These are phyloP conservation scores for Stigmatopora argus DNA, from an alignment of 2,113 vertebrate genomes.

Conservation along the genomic window DNA sequence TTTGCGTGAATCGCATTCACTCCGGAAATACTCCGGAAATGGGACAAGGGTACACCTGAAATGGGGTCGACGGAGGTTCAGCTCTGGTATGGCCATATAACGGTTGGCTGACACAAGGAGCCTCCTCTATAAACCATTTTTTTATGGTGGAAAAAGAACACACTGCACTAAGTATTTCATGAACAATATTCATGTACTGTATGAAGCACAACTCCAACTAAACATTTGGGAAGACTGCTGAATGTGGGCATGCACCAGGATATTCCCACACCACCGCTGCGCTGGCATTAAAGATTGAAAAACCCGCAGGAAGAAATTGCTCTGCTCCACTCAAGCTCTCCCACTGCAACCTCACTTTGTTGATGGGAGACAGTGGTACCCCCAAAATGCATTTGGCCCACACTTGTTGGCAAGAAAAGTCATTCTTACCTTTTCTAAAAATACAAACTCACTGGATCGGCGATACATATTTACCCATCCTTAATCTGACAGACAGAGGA, in stretches of 20 bases:
- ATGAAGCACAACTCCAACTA: background rate
- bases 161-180: background rate
- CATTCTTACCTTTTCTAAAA: background rate
- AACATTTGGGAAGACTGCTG: background rate
- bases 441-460: too few species aligned
- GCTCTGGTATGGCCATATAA: background rate
- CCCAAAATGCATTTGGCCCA: conserved; percentile 4
- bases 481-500: conserved; percentile 48
- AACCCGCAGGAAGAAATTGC: background rate
- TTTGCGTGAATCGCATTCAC: too few species aligned
- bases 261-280: background rate
- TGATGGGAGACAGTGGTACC: background rate
- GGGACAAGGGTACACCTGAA: too few species aligned
- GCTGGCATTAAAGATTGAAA: conserved; percentile 4
- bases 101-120: background rate
- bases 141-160: background rate
- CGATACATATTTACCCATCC: conserved; percentile 14
- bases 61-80: too few species aligned
- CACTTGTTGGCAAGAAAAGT: conserved; percentile 40
- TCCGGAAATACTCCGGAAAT: too few species aligned
- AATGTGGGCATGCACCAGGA: background rate
- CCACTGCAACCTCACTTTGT: conserved; percentile 6
- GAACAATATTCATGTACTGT: background rate
- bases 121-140: background rate
- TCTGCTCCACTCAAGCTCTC: background rate